Percentiles rank a stretch among this genome's conserved stretches.
phyloP scores from a whole-genome alignment of 30 jellyfish, hydroid and myxozoan species.

The Mastigias papua region DNA sequence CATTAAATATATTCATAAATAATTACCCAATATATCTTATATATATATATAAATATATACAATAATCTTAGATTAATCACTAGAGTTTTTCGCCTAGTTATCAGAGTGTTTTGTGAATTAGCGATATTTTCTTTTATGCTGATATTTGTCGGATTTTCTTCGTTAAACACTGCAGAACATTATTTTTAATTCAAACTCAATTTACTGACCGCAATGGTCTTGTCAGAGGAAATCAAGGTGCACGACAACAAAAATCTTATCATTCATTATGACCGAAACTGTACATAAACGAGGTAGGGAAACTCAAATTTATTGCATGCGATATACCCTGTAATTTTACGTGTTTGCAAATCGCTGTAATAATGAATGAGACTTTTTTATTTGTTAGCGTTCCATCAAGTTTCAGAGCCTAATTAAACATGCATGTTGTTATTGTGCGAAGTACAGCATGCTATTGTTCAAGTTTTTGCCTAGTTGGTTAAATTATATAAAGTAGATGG shows the following conservation, averaged over 20 bases:
- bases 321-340: no score
- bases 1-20: constrained; percentile 12
- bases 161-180: not conserved
- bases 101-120: no score
- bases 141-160: not conserved
- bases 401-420: constrained; percentile 41
- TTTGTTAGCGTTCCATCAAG: constrained; percentile 25
- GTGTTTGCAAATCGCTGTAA: no score
- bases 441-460: constrained; percentile 9
- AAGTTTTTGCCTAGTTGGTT: not conserved
- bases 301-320: no score
- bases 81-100: not conserved
- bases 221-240: not conserved
- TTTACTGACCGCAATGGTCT: not conserved
- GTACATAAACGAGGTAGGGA: not conserved
- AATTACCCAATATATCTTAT: constrained; percentile 11
- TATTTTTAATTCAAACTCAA: not conserved
- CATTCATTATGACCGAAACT: not conserved
- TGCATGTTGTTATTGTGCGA: constrained; percentile 48
- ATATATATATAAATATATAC: no score
- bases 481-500: not conserved
- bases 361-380: not conserved
- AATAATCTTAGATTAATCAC: not conserved
- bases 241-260: not conserved
- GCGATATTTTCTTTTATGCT: no score